These are phyloP conservation scores for Ascidia mentula DNA, from an alignment of 23 tunicate genomes.

Conservation along the genomic window DNA sequence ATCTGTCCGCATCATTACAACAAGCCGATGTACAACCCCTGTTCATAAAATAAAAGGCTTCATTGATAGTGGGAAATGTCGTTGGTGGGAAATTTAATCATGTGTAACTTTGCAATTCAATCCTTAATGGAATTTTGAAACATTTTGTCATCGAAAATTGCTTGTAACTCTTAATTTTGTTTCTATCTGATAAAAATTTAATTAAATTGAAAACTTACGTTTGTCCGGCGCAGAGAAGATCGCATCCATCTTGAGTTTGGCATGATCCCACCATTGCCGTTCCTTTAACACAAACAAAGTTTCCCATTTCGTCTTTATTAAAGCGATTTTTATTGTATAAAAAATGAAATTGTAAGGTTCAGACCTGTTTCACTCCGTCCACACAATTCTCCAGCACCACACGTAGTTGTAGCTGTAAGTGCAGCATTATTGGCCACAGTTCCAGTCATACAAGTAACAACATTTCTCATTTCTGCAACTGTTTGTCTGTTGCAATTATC, in stretches of 20 bases:
- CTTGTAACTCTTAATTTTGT: too few species aligned
- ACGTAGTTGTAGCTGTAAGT: neutral
- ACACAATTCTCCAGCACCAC: neutral
- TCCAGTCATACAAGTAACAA: neutral
- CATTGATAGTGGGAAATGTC: too few species aligned
- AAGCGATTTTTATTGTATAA: too few species aligned
- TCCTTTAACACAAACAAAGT: too few species aligned
- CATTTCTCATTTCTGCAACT: neutral
- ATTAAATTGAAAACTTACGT: neutral
- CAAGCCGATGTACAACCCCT: neutral
- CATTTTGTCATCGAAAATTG: too few species aligned
- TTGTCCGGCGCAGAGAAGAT: neutral
- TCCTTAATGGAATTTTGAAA: too few species aligned
- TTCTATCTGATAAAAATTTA: too few species aligned
- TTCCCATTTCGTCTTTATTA: too few species aligned
- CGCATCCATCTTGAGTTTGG: slow-evolving; percentile 2
- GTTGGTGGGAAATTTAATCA: too few species aligned
- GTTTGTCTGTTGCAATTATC: neutral
- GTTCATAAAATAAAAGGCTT: too few species aligned
- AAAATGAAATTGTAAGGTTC: too few species aligned
- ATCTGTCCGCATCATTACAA: slow-evolving; percentile 2
- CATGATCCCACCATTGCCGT: neutral
- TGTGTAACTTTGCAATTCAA: too few species aligned
- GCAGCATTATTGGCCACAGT: neutral
- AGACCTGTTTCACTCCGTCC: neutral